Base-by-base conservation (phyloP, 2,888 invertebrate species). In the Pristionchus maxplancki region DNA sequence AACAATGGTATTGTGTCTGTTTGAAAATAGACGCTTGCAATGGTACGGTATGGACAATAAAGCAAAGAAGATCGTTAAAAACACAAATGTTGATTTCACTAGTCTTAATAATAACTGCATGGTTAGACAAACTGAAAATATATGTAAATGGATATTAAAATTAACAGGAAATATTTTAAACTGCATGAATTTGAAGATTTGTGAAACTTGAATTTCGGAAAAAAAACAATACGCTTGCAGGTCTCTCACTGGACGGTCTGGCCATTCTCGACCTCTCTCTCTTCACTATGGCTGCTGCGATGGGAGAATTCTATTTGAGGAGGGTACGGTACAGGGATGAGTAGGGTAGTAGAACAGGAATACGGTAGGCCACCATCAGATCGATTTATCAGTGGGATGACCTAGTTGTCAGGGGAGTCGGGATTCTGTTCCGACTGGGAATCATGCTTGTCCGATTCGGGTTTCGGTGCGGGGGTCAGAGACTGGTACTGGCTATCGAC, bases 281-380 rank as follows among this genome's bases (percentile, higher is more conserved):
- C 40, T 74, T 74, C 74, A 74, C 74, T 0, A 74, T 74, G 74
- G 74, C 74, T 40, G 74, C 74, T 44, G 40, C 74, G 1, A 74
- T 74, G 74, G 31, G 24, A 11, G 74, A 74, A 34, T 74, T 40
- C 74, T 74, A 74, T n/a, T 24, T 40, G 17, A 74, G 74, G 40
- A 74, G 40, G 74, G 74, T 74, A 67, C 1, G 34, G 17, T 3
- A 31, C 8, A 20, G 1, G 34, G 31, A 34, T 31, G 67, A 17
- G 17, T n/a, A n/a, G n/a, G n/a, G n/a, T n/a, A n/a, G 31, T 31
- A n/a, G 31, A 28, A n/a, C 8, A 37, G 34, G 71, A 9, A 9
- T 37, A 71, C 71, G 67, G 31, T 67, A 67, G 37, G 24, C 24
- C 64, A 64, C 2, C n/a, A 28, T 28, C 28, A 58, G 24, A 64